Conservation (phyloP, 2,113 vertebrate species). For the Alouatta palliata region DNA sequence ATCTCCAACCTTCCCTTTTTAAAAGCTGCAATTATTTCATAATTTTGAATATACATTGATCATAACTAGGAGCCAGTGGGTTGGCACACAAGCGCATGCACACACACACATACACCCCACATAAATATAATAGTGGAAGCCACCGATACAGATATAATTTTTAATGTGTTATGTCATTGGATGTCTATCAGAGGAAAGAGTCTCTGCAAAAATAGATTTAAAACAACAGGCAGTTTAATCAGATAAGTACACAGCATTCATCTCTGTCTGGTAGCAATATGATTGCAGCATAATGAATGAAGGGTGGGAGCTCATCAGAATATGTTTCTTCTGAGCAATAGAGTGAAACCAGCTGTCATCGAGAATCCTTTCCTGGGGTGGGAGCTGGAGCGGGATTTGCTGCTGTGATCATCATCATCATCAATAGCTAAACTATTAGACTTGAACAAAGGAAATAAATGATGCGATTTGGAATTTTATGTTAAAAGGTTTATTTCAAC, state of each 20-base stretch:
- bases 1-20: neutral
- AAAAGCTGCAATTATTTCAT: neutral
- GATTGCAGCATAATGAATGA: conserved; percentile 66
- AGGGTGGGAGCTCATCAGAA: conserved; percentile 62
- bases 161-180: conserved; percentile 73
- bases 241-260: conserved; percentile 65
- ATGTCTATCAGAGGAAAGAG: conserved; percentile 58
- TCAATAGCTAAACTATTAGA: neutral
- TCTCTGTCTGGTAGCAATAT: conserved; percentile 67
- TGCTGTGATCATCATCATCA: neutral
- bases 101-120: neutral
- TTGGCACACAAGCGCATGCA: fast-evolving
- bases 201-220: conserved; percentile 62
- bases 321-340: conserved; percentile 44
- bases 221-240: conserved; percentile 71
- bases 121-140: neutral
- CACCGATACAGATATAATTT: conserved; percentile 13
- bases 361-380: neutral
- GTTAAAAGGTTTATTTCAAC: conserved; percentile 42
- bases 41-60: neutral
- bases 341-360: conserved; percentile 59
- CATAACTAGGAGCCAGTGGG: conserved; percentile 11
- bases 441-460: conserved; percentile 46
- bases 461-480: neutral
- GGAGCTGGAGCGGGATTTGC: neutral